These are phyloP conservation scores for Labroides dimidiatus DNA, from an alignment of 2,797 vertebrate species.

Conservation along the genomic window DNA sequence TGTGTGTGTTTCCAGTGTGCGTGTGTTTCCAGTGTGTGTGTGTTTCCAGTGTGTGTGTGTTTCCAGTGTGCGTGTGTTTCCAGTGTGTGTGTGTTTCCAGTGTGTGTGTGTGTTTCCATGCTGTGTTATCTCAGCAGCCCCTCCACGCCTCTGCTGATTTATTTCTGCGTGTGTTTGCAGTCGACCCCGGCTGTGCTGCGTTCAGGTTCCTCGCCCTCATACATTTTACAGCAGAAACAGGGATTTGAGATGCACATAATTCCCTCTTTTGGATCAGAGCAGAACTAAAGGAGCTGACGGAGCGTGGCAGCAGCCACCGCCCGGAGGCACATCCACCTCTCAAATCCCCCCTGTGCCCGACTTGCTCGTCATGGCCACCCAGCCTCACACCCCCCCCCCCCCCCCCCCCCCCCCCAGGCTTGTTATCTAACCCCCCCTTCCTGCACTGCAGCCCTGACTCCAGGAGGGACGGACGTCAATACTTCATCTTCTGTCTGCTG, in stretches of 20 bases:
- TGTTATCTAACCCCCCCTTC: constrained; percentile 13
- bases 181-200: constrained; percentile 19
- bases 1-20: no score
- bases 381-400: background rate
- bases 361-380: constrained; percentile 35
- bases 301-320: constrained; percentile 36
- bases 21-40: background rate
- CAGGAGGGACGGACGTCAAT: constrained; percentile 35
- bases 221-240: constrained; percentile 48
- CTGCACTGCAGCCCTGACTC: constrained; percentile 19
- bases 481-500: constrained; percentile 45
- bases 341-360: constrained; percentile 17
- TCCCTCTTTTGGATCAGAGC: constrained; percentile 44
- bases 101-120: background rate
- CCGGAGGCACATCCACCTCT: constrained; percentile 38
- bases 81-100: background rate
- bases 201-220: constrained; percentile 46
- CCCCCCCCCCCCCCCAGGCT: background rate
- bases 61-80: background rate
- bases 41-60: no score
- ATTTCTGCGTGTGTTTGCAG: background rate
- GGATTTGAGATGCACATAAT: constrained; percentile 62
- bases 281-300: constrained; percentile 58
- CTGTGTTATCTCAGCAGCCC: constrained; percentile 12
- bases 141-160: background rate